Base-by-base conservation (phyloP, 2,113 vertebrate species). In the Rutilus rutilus region DNA sequence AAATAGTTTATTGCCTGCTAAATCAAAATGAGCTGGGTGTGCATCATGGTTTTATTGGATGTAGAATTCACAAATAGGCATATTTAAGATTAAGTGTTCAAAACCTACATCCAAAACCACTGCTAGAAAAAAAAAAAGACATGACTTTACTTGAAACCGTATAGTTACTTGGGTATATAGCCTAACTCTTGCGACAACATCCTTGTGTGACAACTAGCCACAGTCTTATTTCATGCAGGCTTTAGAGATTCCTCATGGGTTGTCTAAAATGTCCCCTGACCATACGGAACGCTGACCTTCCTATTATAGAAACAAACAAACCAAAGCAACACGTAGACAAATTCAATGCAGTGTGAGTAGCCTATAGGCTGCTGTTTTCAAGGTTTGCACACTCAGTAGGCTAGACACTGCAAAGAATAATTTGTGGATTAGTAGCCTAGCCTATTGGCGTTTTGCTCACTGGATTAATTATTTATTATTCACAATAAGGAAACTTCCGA, bases 211-310 rank as follows among this genome's bases (percentile, higher is more conserved):
- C 54, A 36, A 60, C 52, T 79, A 60, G 27, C 57, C 36, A 23
- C 6, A 1, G 30, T 39, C 52, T 60, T 1, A 73, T 57, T 59
- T 83, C 50, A 59, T 25, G 23, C 8, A 25, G 50, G 12, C 81
- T 73, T 17, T 17, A 52, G 65, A 83, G 33, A 83, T 83, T 83
- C 67, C 81, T 73, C 81, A 73, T 73, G 64, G 30, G 23, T 42
- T 59, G 65, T 42, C 81, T 59, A 73, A 73, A 57, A 71, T 27
- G 7, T 23, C 65, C 81, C 23, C 27, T 71, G 47, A 71, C 65
- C 79, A 78, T 30, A 82, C 15, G 42, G 42, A 45, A 23, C 45
- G 21, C 10, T 4, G 50, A 19, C 47, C 17, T 30, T 54, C 27
- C 25, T 21, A 54, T 52, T 54, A 77, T 52, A 52, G 45, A 71